These are phyloP conservation scores for Mycetomoellerius zeteki DNA, from an alignment of 1,140 invertebrate species.

Conservation along the genomic window DNA sequence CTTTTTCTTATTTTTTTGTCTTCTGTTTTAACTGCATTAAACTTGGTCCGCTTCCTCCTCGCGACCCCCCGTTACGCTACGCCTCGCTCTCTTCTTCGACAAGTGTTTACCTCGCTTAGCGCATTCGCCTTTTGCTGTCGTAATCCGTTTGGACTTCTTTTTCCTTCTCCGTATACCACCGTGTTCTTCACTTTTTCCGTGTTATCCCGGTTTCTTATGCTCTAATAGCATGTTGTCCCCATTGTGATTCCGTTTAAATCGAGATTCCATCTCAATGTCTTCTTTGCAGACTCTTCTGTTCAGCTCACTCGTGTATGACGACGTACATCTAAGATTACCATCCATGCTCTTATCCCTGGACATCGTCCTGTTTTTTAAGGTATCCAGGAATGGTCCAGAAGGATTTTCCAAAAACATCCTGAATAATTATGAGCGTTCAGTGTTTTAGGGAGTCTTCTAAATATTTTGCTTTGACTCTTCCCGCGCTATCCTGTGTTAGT, in stretches of 20 bases:
- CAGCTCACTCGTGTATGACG: not conserved
- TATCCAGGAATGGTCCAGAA: too few species aligned
- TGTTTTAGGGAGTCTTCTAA: too few species aligned
- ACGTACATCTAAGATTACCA: too few species aligned
- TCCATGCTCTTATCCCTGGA: too few species aligned
- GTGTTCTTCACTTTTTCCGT: conserved; percentile 28
- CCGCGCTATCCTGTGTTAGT: too few species aligned
- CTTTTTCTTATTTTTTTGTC: conserved; percentile 18
- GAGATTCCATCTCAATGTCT: conserved; percentile 2
- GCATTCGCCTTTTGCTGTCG: conserved; percentile 16
- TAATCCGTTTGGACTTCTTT: conserved; percentile 18
- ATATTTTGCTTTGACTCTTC: too few species aligned
- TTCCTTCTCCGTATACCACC: conserved; percentile 12
- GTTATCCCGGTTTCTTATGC: conserved; percentile 23
- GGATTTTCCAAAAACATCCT: too few species aligned
- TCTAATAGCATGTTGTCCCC: conserved; percentile 20
- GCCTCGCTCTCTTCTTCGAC: conserved; percentile 28
- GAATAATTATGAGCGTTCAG: too few species aligned
- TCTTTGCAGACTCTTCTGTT: not conserved
- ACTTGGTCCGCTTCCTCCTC: not conserved
- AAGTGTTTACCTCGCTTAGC: conserved; percentile 39
- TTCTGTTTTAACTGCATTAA: conserved; percentile 50
- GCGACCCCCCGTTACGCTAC: not conserved
- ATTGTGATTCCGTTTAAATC: conserved; percentile 5
- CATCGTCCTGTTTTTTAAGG: too few species aligned